These are phyloP conservation scores for Sebastes itinus DNA, from an alignment of 2,797 vertebrate genomes.

Conservation along the genomic window DNA sequence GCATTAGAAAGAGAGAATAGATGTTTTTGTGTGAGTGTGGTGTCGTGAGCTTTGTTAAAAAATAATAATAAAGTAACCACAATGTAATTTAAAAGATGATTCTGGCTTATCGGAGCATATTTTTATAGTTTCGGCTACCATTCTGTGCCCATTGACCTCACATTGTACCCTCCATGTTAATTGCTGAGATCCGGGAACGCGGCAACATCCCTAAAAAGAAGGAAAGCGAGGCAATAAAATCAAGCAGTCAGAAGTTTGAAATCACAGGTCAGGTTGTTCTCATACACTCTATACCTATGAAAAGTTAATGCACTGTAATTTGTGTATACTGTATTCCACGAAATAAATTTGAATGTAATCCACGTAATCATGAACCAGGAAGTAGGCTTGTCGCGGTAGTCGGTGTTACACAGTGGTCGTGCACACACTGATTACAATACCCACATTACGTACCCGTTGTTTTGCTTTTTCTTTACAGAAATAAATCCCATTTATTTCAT, in stretches of 20 bases:
- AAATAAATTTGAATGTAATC: fast-evolving
- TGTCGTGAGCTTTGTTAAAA: not conserved
- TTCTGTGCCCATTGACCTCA: not conserved
- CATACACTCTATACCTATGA: too few relatives aligned
- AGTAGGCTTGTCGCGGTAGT: fast-evolving
- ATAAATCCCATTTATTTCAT: too few relatives aligned
- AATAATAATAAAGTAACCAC: not conserved
- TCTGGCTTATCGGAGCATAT: not conserved
- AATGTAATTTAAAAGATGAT: not conserved
- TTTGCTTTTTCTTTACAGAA: too few relatives aligned
- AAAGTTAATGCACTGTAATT: too few relatives aligned
- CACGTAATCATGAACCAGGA: too few relatives aligned
- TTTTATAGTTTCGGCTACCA: not conserved
- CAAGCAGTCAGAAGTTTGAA: not conserved
- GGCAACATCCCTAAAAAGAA: not conserved
- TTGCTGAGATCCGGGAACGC: not conserved
- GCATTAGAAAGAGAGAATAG: not conserved
- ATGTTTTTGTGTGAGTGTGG: not conserved
- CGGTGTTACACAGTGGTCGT: too few relatives aligned
- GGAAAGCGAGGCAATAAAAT: not conserved
- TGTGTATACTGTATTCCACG: too few relatives aligned
- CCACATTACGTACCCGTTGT: too few relatives aligned
- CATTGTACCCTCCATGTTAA: not conserved
- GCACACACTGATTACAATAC: too few relatives aligned
- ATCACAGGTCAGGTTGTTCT: not conserved